Evolutionary conservation across 2,797 vertebrate genomes (phyloP).

Genomic region (Pagetopsis macropterus): DNA sequence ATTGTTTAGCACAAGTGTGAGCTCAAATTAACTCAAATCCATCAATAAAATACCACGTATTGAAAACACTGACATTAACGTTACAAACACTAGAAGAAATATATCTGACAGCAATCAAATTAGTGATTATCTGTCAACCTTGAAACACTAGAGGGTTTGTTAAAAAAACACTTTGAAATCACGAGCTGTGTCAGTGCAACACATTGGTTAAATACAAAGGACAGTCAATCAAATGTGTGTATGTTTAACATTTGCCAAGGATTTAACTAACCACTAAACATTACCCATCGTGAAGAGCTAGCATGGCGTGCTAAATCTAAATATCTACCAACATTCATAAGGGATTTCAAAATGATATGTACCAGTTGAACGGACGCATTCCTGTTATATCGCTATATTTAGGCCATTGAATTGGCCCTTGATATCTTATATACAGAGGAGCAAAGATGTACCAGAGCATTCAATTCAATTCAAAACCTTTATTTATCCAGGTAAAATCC

Average conservation of each 20-base stretch:
- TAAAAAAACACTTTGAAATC: not conserved
- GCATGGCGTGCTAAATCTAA: not conserved
- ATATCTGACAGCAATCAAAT: not conserved
- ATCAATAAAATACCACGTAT: not conserved
- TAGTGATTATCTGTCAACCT: not conserved
- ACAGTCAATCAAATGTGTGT: too few relatives aligned
- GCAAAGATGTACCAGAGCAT: slow-evolving; percentile 24
- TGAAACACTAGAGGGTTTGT: too few relatives aligned
- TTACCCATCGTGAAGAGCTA: too few relatives aligned
- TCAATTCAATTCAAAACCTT: too few relatives aligned
- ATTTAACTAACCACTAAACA: too few relatives aligned
- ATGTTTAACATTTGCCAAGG: too few relatives aligned
- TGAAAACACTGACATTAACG: not conserved
- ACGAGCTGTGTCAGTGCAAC: not conserved
- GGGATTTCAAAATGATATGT: not conserved
- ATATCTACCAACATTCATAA: not conserved
- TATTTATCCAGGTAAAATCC: too few relatives aligned
- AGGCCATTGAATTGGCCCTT: not conserved
- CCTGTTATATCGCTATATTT: not conserved
- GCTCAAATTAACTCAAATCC: not conserved
- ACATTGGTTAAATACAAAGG: not conserved
- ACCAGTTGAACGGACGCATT: not conserved
- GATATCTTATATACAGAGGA: not conserved
- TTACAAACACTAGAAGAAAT: not conserved
- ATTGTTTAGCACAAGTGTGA: not conserved